A percentile compares a stretch with the other conserved stretches of the same genome.
Conservation (phyloP, 2,797 vertebrate genomes). For the Onychomys torridus region DNA sequence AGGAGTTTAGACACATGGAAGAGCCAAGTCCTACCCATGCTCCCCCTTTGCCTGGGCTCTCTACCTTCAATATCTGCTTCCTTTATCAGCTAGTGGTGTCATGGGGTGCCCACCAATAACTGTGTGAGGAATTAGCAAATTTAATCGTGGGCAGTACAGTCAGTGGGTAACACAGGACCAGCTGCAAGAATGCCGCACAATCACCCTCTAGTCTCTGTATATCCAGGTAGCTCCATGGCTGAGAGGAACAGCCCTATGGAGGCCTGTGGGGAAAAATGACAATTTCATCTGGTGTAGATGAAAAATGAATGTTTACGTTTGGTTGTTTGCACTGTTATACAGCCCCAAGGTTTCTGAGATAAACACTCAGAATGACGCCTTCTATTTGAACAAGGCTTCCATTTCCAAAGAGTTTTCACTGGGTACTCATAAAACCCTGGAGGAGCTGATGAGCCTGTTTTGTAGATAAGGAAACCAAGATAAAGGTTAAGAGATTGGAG, state of each 20-base stretch:
- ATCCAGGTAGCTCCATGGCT: not conserved
- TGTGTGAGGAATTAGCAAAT: not conserved
- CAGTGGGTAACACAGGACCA: not conserved
- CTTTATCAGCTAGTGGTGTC: not conserved
- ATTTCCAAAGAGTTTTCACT: constrained; percentile 64
- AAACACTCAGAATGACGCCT: constrained; percentile 40
- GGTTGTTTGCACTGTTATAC: constrained; percentile 21
- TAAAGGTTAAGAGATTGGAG: not conserved
- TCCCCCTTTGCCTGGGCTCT: not conserved
- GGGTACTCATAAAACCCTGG: not conserved
- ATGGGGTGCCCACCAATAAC: not conserved
- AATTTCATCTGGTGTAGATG: constrained; percentile 11
- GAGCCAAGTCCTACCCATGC: not conserved
- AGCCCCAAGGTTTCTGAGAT: constrained; percentile 59
- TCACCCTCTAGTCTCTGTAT: not conserved
- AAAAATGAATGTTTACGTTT: not conserved
- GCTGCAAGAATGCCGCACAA: not conserved
- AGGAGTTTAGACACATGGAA: not conserved
- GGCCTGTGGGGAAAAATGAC: not conserved
- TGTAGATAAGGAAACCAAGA: constrained; percentile 45
- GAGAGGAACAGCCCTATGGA: not conserved
- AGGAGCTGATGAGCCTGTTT: constrained; percentile 25
- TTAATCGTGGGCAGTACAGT: not conserved
- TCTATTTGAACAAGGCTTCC: constrained; percentile 62
- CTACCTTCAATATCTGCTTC: not conserved